Base-by-base conservation (phyloP, 2,888 invertebrate species). In the Pinctada fucata region DNA sequence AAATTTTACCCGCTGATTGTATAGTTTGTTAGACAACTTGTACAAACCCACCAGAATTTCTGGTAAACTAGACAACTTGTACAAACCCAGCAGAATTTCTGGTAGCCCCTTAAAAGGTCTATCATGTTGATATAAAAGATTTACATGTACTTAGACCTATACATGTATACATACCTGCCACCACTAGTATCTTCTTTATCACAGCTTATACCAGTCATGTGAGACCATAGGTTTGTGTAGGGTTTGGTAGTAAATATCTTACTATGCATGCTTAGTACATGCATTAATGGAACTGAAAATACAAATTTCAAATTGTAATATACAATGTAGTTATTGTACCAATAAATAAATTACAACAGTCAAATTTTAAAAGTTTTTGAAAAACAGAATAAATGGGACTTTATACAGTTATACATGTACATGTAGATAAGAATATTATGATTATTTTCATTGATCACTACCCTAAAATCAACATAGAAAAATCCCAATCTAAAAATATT, bases 221-320 rank as follows among this genome's bases (percentile, higher is more conserved):
- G 91, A 50, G 90, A 87, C 93, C 92, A 92, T 45, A 92, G 85
- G 72, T 88, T 90, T 58, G 89, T 89, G 83, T 89, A 89, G 5
- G 84, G 87, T 50, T 83, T 85, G 94, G 95, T 80, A 94, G 95
- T 81, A 78, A 97, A 94, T 72, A 96, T 95, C 81, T 96, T 95
- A 52, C 96, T 95, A 93, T 97, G 97, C 85, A 96, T 95, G 69
- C 97, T 96, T 85, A 97, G 94, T 48, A 98, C 97, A 89, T 97
- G 97, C 82, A 98, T 93, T 82, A 98, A 94, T 10, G 97, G 97
- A 86, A 97, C 97, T 96, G 94, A 2, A 93, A 90, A 1, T 31
- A 31, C 0, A 31, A 31, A 31, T 31, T 31, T 31, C 31, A 31
- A 31, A 31, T 31, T 31, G 31, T n/a, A n/a, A n/a, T n/a, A n/a